These are phyloP conservation scores for Dicrurus megarhynchus DNA, from an alignment of 2,113 vertebrate genomes.

Conservation along the genomic window DNA sequence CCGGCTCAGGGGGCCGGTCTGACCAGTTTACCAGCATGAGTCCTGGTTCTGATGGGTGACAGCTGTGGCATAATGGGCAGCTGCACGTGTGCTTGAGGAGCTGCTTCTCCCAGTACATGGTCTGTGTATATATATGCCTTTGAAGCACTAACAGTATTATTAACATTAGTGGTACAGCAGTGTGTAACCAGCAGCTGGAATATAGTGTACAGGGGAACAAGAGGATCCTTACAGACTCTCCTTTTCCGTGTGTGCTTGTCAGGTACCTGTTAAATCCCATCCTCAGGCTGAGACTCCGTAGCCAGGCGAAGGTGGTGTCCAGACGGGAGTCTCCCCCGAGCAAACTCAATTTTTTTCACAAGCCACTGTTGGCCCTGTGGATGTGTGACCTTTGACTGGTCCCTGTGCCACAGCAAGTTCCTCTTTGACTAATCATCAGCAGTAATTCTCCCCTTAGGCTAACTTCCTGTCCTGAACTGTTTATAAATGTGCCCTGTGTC, in stretches of 20 bases:
- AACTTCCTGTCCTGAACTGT: neutral
- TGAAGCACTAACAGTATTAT: fast-evolving
- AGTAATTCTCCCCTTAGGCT: neutral
- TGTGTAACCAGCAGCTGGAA: neutral
- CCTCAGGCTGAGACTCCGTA: fast-evolving
- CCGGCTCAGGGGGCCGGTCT: neutral
- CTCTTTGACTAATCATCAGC: neutral
- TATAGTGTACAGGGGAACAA: fast-evolving
- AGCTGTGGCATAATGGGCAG: neutral
- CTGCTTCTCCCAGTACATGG: neutral
- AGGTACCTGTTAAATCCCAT: neutral
- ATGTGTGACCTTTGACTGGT: neutral
- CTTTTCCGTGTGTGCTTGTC: too few relatives aligned
- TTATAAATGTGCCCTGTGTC: neutral
- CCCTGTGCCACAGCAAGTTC: neutral
- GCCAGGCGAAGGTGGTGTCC: neutral
- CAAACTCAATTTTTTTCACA: neutral
- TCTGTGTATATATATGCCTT: fast-evolving
- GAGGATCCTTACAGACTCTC: neutral
- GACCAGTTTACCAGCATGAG: neutral
- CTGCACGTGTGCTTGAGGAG: too few relatives aligned
- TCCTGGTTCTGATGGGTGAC: neutral
- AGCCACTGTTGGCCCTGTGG: neutral
- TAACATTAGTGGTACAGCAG: fast-evolving
- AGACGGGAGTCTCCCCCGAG: fast-evolving